Evolutionary conservation across 2,888 invertebrate genomes (phyloP), one percentile per base, ranked within the genome.

Genomic region (Aplocera efformata): DNA sequence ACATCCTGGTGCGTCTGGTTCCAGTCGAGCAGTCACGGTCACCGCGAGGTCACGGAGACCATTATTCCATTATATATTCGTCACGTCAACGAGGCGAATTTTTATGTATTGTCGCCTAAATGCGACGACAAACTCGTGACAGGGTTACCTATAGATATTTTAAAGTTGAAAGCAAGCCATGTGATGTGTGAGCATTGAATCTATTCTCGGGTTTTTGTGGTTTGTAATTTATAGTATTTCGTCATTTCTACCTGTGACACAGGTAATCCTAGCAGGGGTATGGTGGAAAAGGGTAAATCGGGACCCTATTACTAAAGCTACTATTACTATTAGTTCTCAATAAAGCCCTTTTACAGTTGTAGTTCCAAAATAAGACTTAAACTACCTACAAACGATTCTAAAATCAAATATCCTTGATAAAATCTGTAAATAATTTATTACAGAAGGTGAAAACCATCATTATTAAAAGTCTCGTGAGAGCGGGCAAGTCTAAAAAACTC

Each of bases 401-500:
- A n/a, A n/a, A n/a, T n/a, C n/a, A n/a, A n/a, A n/a, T n/a, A n/a
- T n/a, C n/a, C n/a, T n/a, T n/a, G n/a, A n/a, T n/a, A n/a, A n/a
- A n/a, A n/a, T 6, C 13, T 23, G 22, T n/a, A 22, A 24, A 24
- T 8, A 25, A 13, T 10, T 25, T 24, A 34, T 4, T 22, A 2
- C 4, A 10, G 25, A 37, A 22, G 7, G 22, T 22, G 37, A 37
- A 35, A 23, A 21, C 32, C 22, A 9, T 27, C 23, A 32, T 48
- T 42, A 44, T 44, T 36, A 42, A 40, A 39, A 39, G 22, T 42
- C 31, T 35, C 42, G 22, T 35, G 40, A 41, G 41, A 44, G 30
- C 37, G 37, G 44, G 47, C 41, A 46, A 48, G 41, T 49, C 32
- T 45, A 56, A 63, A 58, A 66, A 60, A 53, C 55, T 56, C 51